Evolutionary conservation across 1,140 invertebrate genomes (phyloP).

Genomic region (Dysdera silvatica): DNA sequence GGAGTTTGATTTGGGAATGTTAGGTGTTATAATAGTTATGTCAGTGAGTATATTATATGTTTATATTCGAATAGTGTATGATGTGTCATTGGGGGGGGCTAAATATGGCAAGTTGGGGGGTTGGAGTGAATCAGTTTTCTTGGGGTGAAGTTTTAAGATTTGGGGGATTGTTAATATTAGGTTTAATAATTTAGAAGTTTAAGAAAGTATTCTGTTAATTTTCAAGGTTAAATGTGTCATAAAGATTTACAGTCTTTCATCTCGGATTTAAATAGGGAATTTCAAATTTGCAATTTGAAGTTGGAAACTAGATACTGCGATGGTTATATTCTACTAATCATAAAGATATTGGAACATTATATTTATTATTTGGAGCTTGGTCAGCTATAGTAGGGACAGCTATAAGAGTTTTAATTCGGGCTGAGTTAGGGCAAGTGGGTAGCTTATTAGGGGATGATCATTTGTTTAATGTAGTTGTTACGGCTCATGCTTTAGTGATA

Average conservation of each 20-base stretch:
- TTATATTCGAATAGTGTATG: constrained; percentile 1
- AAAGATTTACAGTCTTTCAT: background rate
- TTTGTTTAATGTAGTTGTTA: constrained; percentile 64
- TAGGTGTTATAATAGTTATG: background rate
- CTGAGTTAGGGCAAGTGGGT: constrained; percentile 55
- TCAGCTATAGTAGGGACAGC: constrained; percentile 56
- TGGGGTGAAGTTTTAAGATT: background rate
- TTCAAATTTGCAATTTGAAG: constrained; percentile 12
- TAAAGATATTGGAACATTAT: constrained; percentile 66
- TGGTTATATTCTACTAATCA: constrained; percentile 61
- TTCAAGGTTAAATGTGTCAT: background rate
- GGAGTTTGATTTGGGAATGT: background rate
- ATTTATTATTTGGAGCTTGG: constrained; percentile 62
- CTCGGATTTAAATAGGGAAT: background rate
- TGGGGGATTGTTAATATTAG: background rate
- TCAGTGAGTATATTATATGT: constrained; percentile 4
- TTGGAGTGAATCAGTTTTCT: background rate
- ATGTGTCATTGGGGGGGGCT: background rate
- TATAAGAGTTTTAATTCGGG: constrained; percentile 57
- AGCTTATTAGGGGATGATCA: constrained; percentile 56
- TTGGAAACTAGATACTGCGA: constrained; percentile 33
- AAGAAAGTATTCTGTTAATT: background rate
- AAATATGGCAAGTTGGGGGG: too few species aligned
- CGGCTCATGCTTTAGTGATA: constrained; percentile 64
- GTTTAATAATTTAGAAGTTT: background rate